phyloP scores from a whole-genome alignment of 53 echinoderm and acorn worm species.

The Mesocentrotus franciscanus region DNA sequence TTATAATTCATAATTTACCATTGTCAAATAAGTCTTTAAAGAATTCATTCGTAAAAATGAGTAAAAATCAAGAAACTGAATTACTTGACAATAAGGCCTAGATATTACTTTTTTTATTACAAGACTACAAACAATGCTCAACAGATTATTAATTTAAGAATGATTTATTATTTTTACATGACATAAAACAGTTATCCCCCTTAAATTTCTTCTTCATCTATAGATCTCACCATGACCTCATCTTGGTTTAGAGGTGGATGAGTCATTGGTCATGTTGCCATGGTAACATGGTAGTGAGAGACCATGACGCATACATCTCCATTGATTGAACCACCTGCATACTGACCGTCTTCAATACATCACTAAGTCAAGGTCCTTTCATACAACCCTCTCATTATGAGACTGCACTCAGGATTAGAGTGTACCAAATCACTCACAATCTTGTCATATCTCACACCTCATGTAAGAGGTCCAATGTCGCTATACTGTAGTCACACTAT shows the following conservation, averaged over 20 bases:
- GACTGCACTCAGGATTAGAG: no score
- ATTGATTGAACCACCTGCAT: constrained; percentile 35
- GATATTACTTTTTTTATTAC: no score
- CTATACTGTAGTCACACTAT: no score
- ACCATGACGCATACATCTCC: constrained; percentile 49
- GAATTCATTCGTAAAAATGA: no score
- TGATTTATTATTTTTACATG: background rate
- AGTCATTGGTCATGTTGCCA: constrained; percentile 40
- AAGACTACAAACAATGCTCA: background rate
- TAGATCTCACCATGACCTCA: constrained; percentile 39
- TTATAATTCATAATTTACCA: no score
- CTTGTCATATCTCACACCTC: no score
- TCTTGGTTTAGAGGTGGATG: constrained; percentile 12
- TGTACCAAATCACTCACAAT: no score
- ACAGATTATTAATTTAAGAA: background rate
- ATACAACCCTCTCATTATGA: no score
- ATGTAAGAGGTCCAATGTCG: no score
- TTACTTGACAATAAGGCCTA: no score
- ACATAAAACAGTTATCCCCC: background rate
- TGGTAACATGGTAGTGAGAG: constrained; percentile 47
- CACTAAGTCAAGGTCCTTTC: background rate
- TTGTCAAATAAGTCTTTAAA: no score
- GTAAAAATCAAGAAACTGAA: no score
- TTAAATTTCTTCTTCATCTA: background rate
- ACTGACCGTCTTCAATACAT: background rate